These are phyloP conservation scores for Rhinophrynus dorsalis DNA, from an alignment of 2,797 vertebrate species.

Conservation along the genomic window DNA sequence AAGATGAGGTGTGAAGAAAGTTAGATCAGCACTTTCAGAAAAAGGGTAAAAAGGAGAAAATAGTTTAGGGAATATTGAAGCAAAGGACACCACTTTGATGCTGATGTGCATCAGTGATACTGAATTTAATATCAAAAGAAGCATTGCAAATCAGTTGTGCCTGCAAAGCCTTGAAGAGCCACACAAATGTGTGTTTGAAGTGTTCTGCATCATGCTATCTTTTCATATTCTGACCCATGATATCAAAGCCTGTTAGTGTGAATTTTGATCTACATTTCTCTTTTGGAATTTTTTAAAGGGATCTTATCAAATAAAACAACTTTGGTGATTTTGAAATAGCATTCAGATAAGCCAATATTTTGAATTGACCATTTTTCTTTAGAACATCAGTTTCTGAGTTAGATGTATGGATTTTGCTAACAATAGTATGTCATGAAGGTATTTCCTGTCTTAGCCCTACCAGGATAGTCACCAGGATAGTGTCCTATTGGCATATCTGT, in stretches of 20 bases:
- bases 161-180: slow-evolving; percentile 38
- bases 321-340: too few species aligned
- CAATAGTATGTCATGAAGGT: too few species aligned
- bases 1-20: slow-evolving; percentile 57
- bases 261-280: slow-evolving; percentile 15
- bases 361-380: too few species aligned
- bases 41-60: slow-evolving; percentile 58
- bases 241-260: slow-evolving; percentile 38
- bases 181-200: slow-evolving; percentile 40
- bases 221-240: slow-evolving; percentile 34
- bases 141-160: slow-evolving; percentile 33
- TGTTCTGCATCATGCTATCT: slow-evolving; percentile 42
- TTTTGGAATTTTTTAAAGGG: too few species aligned
- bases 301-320: too few species aligned
- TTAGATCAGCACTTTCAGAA: slow-evolving; percentile 56
- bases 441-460: too few species aligned
- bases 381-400: too few species aligned
- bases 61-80: slow-evolving; percentile 64
- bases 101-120: slow-evolving; percentile 63
- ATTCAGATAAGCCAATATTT: too few species aligned
- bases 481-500: too few species aligned
- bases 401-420: too few species aligned
- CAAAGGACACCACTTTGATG: slow-evolving; percentile 58
- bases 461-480: too few species aligned
- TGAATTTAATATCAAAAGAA: slow-evolving; percentile 61